Percentiles rank a stretch among this genome's conserved stretches.
These are phyloP conservation scores for Tetragonula carbonaria DNA, from an alignment of 2,888 invertebrate species.

Conservation along the genomic window DNA sequence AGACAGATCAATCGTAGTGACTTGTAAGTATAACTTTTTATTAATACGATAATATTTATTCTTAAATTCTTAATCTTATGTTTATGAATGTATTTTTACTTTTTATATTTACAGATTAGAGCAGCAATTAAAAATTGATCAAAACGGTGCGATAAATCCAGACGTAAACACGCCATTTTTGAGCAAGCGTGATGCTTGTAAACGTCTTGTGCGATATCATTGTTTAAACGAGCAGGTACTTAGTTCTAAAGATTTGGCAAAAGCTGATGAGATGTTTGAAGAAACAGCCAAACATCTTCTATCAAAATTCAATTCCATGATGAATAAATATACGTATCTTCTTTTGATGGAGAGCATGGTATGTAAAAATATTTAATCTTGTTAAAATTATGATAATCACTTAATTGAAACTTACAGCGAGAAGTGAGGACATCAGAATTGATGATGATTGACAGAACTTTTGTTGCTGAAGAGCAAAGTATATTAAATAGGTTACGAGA, in stretches of 20 bases:
- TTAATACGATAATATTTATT: background rate
- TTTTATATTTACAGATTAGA: slow-evolving; percentile 86
- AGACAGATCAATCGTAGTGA: slow-evolving; percentile 81
- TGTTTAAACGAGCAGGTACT: slow-evolving; percentile 89
- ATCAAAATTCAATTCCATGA: slow-evolving; percentile 89
- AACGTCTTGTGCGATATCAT: slow-evolving; percentile 90
- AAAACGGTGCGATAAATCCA: slow-evolving; percentile 89
- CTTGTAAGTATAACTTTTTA: slow-evolving; percentile 76
- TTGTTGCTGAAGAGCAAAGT: slow-evolving; percentile 89
- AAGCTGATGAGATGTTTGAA: slow-evolving; percentile 90
- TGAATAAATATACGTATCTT: slow-evolving; percentile 90
- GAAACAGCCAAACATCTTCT: slow-evolving; percentile 88
- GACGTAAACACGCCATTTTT: slow-evolving; percentile 90
- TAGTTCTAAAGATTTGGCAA: slow-evolving; percentile 87
- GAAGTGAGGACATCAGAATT: slow-evolving; percentile 90
- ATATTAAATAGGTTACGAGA: slow-evolving; percentile 87
- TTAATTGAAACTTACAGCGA: slow-evolving; percentile 84
- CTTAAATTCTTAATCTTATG: background rate
- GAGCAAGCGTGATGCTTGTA: slow-evolving; percentile 90
- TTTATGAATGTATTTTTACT: slow-evolving; percentile 19
- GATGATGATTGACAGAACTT: slow-evolving; percentile 91
- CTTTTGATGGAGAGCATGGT: slow-evolving; percentile 92
- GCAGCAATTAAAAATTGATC: slow-evolving; percentile 90
- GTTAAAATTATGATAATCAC: slow-evolving; percentile 1
- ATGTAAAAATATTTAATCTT: slow-evolving; percentile 73